These are phyloP conservation scores for Pangasius sanitwongsei DNA, from an alignment of 2,797 vertebrate genomes.

Conservation along the genomic window DNA sequence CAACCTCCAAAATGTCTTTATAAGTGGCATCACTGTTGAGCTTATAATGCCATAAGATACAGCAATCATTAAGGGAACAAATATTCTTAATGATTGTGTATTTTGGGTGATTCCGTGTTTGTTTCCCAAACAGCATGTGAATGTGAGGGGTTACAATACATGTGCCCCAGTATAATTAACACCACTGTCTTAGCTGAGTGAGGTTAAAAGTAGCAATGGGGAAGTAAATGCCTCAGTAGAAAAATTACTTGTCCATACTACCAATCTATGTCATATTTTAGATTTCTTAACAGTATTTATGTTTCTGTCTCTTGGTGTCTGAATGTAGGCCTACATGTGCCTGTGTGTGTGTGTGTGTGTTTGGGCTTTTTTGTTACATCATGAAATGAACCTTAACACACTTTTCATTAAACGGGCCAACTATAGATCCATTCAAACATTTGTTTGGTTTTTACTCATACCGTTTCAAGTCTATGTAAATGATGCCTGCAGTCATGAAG, in stretches of 20 bases:
- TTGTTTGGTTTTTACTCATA: neutral
- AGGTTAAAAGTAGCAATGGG: conserved; percentile 36
- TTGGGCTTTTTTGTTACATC: neutral
- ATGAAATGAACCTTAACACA: neutral
- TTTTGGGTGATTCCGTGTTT: conserved; percentile 46
- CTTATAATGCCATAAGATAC: conserved; percentile 34
- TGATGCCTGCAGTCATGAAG: neutral
- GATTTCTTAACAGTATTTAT: conserved; percentile 41
- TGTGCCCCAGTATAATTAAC: conserved; percentile 44
- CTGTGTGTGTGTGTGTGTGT: neutral
- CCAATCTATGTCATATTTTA: conserved; percentile 35
- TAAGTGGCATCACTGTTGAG: conserved; percentile 24
- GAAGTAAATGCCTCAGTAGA: conserved; percentile 40
- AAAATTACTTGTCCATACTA: neutral
- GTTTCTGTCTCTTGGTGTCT: neutral
- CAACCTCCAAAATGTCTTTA: conserved; percentile 25
- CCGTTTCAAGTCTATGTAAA: neutral
- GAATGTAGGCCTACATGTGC: conserved; percentile 10
- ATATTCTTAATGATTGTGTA: conserved; percentile 51
- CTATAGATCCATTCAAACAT: conserved; percentile 16
- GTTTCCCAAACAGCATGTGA: conserved; percentile 48
- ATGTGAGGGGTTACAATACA: conserved; percentile 34
- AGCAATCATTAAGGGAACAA: conserved; percentile 32
- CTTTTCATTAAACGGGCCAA: neutral
- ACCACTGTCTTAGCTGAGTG: conserved; percentile 43